A percentile compares a stretch with the other conserved stretches of the same genome.
phyloP scores from a whole-genome alignment of 2,797 vertebrate genomes.

The Oreonectes daqikongensis region DNA sequence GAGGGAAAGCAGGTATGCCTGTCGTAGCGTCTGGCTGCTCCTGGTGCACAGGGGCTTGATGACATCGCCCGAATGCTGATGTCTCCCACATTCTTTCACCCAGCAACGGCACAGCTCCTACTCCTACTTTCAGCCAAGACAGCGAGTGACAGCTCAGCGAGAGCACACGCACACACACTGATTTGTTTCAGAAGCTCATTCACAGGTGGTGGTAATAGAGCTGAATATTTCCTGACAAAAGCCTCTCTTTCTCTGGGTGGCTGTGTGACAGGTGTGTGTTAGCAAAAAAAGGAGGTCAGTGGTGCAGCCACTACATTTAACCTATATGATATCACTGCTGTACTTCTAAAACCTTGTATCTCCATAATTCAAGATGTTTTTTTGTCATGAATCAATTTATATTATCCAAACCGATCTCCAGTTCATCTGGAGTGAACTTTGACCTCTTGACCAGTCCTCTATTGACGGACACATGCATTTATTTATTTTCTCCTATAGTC shows the following conservation, averaged over 20 bases:
- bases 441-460: too few species aligned
- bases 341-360: too few species aligned
- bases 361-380: too few species aligned
- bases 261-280: conserved; percentile 56
- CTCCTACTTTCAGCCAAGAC: conserved; percentile 57
- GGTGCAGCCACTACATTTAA: conserved; percentile 48
- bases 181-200: conserved; percentile 60
- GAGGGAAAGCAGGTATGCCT: conserved; percentile 62
- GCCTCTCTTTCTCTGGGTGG: conserved; percentile 50
- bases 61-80: conserved; percentile 66
- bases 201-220: conserved; percentile 65
- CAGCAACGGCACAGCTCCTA: conserved; percentile 44
- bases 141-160: conserved; percentile 63
- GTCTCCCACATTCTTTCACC: conserved; percentile 57
- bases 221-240: conserved; percentile 66
- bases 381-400: too few species aligned
- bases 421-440: too few species aligned
- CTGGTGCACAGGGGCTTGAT: conserved; percentile 58
- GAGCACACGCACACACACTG: conserved; percentile 37
- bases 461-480: too few species aligned
- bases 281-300: conserved; percentile 56
- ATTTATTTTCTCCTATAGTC: too few species aligned
- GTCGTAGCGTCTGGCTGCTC: conserved; percentile 63
- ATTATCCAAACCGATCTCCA: too few species aligned
- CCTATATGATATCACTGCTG: too few species aligned